These are phyloP conservation scores for Oreonectes daqikongensis DNA, from an alignment of 2,797 vertebrate genomes.

Conservation along the genomic window DNA sequence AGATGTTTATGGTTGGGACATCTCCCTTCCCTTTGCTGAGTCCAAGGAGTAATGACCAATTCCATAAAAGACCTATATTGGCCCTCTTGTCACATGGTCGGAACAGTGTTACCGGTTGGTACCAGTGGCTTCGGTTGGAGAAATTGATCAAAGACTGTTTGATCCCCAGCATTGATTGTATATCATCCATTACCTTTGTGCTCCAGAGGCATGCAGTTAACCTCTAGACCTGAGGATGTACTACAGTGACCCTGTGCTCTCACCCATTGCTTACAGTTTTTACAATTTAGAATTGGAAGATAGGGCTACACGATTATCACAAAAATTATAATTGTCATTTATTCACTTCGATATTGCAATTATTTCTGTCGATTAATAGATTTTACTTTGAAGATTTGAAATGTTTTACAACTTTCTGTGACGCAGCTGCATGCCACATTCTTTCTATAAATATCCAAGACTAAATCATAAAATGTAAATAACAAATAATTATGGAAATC, in stretches of 20 bases:
- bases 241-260: neutral
- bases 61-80: neutral
- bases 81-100: neutral
- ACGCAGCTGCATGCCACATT: too few relatives aligned
- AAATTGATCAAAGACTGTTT: slow-evolving; percentile 4
- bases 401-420: too few relatives aligned
- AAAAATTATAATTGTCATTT: too few relatives aligned
- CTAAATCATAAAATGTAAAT: too few relatives aligned
- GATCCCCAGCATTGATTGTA: slow-evolving; percentile 11
- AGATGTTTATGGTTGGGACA: neutral
- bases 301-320: too few relatives aligned
- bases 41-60: neutral
- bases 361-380: too few relatives aligned
- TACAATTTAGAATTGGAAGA: neutral
- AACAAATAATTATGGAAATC: too few relatives aligned
- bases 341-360: too few relatives aligned
- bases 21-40: neutral
- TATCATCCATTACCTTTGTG: slow-evolving; percentile 10
- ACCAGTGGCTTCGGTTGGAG: neutral
- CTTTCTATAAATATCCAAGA: too few relatives aligned
- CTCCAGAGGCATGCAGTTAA: neutral
- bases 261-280: neutral
- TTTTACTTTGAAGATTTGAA: too few relatives aligned
- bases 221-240: slow-evolving; percentile 14
- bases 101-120: neutral